Percentiles rank a stretch among this genome's conserved stretches.
These are phyloP conservation scores for Neuroterus valhalla DNA, from an alignment of 1,140 invertebrate genomes.

Conservation along the genomic window DNA sequence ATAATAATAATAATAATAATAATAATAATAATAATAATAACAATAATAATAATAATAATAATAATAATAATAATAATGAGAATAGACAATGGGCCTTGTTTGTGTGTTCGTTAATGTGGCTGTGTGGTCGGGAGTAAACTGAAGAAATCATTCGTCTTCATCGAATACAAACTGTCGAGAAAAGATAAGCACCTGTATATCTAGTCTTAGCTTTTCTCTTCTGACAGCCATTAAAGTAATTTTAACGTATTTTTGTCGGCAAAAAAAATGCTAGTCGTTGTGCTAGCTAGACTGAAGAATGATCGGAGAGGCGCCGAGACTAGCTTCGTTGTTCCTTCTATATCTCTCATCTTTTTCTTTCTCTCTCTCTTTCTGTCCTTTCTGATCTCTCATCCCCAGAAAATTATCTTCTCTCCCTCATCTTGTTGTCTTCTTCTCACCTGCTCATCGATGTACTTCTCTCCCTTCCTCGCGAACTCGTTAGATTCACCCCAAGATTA, in stretches of 20 bases:
- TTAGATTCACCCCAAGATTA: conserved; percentile 64
- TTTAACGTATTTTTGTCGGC: conserved; percentile 66
- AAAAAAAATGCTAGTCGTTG: conserved; percentile 70
- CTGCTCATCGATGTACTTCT: conserved; percentile 2
- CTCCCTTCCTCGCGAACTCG: conserved; percentile 52
- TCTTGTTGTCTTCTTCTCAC: conserved; percentile 3
- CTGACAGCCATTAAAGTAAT: conserved; percentile 70
- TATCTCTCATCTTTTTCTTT: conserved; percentile 31
- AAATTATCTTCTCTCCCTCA: conserved; percentile 19
- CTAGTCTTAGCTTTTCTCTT: conserved; percentile 57
- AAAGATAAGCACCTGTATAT: conserved; percentile 63
- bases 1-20: too few relatives aligned
- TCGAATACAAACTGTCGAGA: conserved; percentile 41
- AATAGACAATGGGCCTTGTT: conserved; percentile 28
- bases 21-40: too few relatives aligned
- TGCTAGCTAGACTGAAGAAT: conserved; percentile 71
- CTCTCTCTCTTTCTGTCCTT: conserved; percentile 5
- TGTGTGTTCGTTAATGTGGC: background rate
- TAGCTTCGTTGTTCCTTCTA: conserved; percentile 56
- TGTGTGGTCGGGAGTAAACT: background rate
- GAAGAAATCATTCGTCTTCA: conserved; percentile 40
- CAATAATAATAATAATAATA: too few relatives aligned
- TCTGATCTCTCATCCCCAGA: conserved; percentile 24
- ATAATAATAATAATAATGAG: too few relatives aligned
- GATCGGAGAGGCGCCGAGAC: conserved; percentile 69